These are phyloP conservation scores for Cottoperca gobio DNA, from an alignment of 2,797 vertebrate genomes.

Conservation along the genomic window DNA sequence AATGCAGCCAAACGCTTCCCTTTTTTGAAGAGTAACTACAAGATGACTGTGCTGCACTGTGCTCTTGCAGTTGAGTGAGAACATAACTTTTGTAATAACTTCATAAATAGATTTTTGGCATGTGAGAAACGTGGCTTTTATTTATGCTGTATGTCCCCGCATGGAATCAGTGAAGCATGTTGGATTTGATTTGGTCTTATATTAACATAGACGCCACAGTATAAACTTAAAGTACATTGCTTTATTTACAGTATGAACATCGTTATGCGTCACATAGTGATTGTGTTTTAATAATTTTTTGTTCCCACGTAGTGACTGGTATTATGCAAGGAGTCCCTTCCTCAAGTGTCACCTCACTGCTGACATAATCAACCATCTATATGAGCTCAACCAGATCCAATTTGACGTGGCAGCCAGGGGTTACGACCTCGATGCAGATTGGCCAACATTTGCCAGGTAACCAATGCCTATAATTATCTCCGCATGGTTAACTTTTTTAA, in stretches of 20 bases:
- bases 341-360: constrained; percentile 90
- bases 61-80: background rate
- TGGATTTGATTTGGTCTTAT: background rate
- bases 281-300: constrained; percentile 15
- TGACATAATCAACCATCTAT: constrained; percentile 94
- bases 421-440: constrained; percentile 94
- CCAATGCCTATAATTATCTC: background rate
- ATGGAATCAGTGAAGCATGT: background rate
- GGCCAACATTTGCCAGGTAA: constrained; percentile 96
- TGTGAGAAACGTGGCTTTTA: background rate
- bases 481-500: too few species aligned
- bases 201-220: background rate
- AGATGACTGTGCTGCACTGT: background rate
- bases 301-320: constrained; percentile 90
- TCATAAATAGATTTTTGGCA: background rate
- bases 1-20: background rate
- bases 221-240: background rate
- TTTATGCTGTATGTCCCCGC: background rate
- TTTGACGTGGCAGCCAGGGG: constrained; percentile 96
- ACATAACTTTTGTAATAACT: background rate
- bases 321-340: constrained; percentile 96
- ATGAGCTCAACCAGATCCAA: constrained; percentile 95
- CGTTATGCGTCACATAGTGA: background rate
- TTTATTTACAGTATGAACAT: background rate
- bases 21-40: background rate